Evolutionary conservation across 2,888 invertebrate species (phyloP).

Genomic region (Hofmannophila pseudospretella): DNA sequence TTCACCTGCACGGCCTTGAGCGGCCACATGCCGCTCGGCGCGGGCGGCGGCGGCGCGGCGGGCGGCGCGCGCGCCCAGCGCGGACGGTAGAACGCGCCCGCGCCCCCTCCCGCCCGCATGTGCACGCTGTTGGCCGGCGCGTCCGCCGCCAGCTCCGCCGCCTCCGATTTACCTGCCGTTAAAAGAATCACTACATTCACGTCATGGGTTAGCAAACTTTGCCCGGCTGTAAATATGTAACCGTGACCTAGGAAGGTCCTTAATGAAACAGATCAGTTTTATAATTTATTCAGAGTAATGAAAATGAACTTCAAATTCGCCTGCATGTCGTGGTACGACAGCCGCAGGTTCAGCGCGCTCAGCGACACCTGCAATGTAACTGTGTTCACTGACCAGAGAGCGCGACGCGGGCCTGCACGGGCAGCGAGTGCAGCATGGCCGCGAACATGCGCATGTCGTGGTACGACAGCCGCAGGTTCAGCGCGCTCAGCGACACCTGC

Average conservation of each 20-base stretch:
- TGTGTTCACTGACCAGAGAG: constrained; percentile 39
- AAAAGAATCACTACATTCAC: too few species aligned
- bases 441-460: constrained; percentile 84
- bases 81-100: constrained; percentile 17
- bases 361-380: constrained; percentile 82
- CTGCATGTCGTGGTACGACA: constrained; percentile 54
- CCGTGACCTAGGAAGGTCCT: too few species aligned
- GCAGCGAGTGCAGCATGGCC: constrained; percentile 91
- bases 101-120: constrained; percentile 39
- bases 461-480: constrained; percentile 84
- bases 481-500: constrained; percentile 82
- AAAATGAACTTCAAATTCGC: too few species aligned
- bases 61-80: constrained; percentile 68
- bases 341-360: constrained; percentile 86
- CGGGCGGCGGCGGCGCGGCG: constrained; percentile 49
- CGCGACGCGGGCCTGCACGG: constrained; percentile 85
- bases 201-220: too few species aligned
- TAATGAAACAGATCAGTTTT: too few species aligned
- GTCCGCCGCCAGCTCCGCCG: constrained; percentile 22
- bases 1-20: constrained; percentile 48
- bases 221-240: too few species aligned
- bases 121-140: constrained; percentile 62
- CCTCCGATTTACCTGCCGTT: constrained; percentile 32
- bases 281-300: too few species aligned
- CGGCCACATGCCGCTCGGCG: constrained; percentile 36